These are phyloP conservation scores for Anodontia alba DNA, from an alignment of 2,888 invertebrate genomes.

Conservation along the genomic window DNA sequence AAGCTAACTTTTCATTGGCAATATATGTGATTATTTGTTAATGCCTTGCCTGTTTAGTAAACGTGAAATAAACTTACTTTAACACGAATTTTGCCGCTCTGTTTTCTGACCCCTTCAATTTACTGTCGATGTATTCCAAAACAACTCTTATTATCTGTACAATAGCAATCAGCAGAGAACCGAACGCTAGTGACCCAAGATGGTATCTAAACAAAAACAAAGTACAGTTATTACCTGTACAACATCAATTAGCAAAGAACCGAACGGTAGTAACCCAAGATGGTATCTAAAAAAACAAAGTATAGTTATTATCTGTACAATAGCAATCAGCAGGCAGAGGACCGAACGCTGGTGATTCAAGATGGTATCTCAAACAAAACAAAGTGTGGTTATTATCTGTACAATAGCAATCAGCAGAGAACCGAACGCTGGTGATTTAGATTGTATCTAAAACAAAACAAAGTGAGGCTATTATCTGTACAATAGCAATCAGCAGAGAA, in stretches of 20 bases:
- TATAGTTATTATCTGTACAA: slow-evolving; percentile 92
- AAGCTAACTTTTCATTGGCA: too few species aligned
- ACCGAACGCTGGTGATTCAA: too few species aligned
- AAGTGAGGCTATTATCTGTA: too few species aligned
- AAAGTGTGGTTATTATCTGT: slow-evolving; percentile 92
- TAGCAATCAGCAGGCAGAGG: slow-evolving; percentile 95
- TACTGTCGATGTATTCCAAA: slow-evolving; percentile 94
- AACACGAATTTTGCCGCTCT: slow-evolving; percentile 83
- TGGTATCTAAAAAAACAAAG: slow-evolving; percentile 88
- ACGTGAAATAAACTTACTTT: slow-evolving; percentile 81
- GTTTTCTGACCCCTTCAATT: slow-evolving; percentile 91
- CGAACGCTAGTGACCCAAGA: slow-evolving; percentile 96
- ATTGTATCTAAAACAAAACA: slow-evolving; percentile 93
- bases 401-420: slow-evolving; percentile 96
- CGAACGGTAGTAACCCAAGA: slow-evolving; percentile 95
- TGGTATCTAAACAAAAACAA: slow-evolving; percentile 93
- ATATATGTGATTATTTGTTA: too few species aligned
- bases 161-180: slow-evolving; percentile 95
- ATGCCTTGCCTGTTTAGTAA: too few species aligned
- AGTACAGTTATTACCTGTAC: too few species aligned
- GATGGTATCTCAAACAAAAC: too few species aligned
- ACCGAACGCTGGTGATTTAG: slow-evolving; percentile 97
- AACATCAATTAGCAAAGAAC: too few species aligned
- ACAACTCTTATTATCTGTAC: slow-evolving; percentile 93
- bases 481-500: too few species aligned